Conservation (phyloP, 2,797 vertebrate genomes). For the Sylvilagus floridanus region DNA sequence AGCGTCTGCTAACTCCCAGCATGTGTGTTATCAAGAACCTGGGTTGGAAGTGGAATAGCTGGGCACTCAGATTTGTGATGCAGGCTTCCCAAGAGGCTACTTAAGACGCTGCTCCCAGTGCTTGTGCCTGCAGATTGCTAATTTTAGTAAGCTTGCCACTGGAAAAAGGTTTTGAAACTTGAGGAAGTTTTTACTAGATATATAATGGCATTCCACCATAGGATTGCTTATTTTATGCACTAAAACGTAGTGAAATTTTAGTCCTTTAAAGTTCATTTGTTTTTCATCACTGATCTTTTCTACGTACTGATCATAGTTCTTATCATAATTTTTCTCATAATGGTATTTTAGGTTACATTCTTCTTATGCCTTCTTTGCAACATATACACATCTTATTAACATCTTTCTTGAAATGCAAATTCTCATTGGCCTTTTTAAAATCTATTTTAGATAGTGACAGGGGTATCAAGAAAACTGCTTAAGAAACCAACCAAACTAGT, state of each 20-base stretch:
- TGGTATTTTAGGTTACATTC: neutral
- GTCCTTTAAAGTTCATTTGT: conserved; percentile 3
- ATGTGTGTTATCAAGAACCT: too few species aligned
- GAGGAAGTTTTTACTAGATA: conserved; percentile 49
- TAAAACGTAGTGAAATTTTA: conserved; percentile 32
- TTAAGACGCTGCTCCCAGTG: neutral
- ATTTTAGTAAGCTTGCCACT: conserved; percentile 1
- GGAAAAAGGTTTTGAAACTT: conserved; percentile 8
- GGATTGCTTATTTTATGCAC: conserved; percentile 29
- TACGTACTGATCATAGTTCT: neutral
- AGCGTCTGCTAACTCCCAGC: too few species aligned
- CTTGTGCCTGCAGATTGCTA: too few species aligned
- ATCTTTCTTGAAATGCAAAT: neutral
- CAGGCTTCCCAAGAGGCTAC: too few species aligned
- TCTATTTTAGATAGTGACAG: neutral
- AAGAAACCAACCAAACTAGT: neutral
- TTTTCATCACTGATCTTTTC: conserved; percentile 41
- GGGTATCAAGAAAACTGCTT: neutral
- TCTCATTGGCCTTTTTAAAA: neutral
- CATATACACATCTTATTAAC: neutral
- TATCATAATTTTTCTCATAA: neutral
- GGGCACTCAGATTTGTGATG: too few species aligned
- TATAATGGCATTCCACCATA: neutral
- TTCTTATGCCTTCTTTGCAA: neutral
- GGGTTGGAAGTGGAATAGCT: too few species aligned